Base-by-base conservation (phyloP, 1,140 invertebrate species). In the Drosophila asahinai region DNA sequence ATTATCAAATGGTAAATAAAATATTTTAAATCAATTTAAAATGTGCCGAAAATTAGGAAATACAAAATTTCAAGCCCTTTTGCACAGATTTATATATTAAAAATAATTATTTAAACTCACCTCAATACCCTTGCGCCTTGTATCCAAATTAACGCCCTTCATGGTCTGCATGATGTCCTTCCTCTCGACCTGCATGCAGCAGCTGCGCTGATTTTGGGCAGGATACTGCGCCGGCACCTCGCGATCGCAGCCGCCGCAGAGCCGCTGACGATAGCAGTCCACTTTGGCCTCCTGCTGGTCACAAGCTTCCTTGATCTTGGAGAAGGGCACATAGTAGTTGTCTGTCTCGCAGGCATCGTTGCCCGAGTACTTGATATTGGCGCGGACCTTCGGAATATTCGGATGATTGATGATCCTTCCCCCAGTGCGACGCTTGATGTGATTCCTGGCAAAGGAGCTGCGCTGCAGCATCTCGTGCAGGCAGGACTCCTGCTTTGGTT, bases 311-410 rank as follows among this genome's bases (percentile, higher is more conserved):
- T 91, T 91, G 27, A 92, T 91, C 62, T 91, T 93, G 15, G 84
- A 80, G 63, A 90, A 92, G 36, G 91, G 92, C 61, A 92, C 84
- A 54, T 87, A 82, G 43, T 83, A 92, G 61, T 86, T 91, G 22
- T 91, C 66, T 15, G 83, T 55, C 14, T 78, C 76, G 54, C 90
- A 91, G 49, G 61, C 57, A 59, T 93, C 92, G 68, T 92, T 92
- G 5, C 86, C 92, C 0, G 91, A 81, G 43, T 93, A 93, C 47
- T 92, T 92, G 33, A 93, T 91, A 30, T 93, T 93, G 11, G 92
- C 92, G 5, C 92, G 77, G 25, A 93, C 76, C 45, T 92, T 91
- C 3, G 92, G 92, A 33, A 93, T 83, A 8, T 77, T 77, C 5
- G 92, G 92, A 36, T 92, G 81, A 58, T 93, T 93, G 12, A 91